Evolutionary conservation across 2,888 invertebrate species (phyloP).

Genomic region (Pelosia muscerda): DNA sequence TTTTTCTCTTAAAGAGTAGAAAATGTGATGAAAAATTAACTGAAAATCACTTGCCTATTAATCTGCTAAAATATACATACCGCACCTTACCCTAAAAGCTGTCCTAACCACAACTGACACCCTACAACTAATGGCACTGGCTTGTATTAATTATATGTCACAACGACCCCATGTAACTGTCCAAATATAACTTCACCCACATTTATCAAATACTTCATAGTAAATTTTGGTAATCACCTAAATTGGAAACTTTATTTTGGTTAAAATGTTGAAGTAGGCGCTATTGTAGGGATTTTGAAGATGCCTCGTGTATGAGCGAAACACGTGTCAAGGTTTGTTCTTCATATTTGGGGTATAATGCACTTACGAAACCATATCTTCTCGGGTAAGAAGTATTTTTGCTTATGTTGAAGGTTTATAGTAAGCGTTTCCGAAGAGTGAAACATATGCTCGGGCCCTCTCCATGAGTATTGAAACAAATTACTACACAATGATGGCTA

Average conservation of each 20-base stretch:
- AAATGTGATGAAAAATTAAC: not conserved
- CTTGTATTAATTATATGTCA: not conserved
- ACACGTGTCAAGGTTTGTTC: too few relatives aligned
- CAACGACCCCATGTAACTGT: not conserved
- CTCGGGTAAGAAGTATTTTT: too few relatives aligned
- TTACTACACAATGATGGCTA: too few relatives aligned
- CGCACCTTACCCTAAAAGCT: constrained; percentile 2
- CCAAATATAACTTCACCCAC: not conserved
- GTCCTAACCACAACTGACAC: constrained; percentile 2
- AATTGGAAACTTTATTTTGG: not conserved
- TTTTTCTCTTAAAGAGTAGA: not conserved
- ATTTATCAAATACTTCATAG: not conserved
- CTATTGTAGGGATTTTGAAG: too few relatives aligned
- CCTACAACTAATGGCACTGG: not conserved
- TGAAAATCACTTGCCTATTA: not conserved
- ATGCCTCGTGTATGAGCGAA: too few relatives aligned
- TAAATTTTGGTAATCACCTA: not conserved
- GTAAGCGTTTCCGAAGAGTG: too few relatives aligned
- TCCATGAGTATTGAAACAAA: too few relatives aligned
- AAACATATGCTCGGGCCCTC: too few relatives aligned
- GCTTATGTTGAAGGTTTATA: too few relatives aligned
- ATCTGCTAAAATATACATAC: constrained; percentile 1
- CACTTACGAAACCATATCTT: too few relatives aligned
- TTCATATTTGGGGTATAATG: too few relatives aligned
- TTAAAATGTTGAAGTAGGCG: too few relatives aligned